A percentile compares a stretch with the other conserved stretches of the same genome.
Conservation (phyloP, 2,113 vertebrate species). For the Hippoglossus stenolepis region DNA sequence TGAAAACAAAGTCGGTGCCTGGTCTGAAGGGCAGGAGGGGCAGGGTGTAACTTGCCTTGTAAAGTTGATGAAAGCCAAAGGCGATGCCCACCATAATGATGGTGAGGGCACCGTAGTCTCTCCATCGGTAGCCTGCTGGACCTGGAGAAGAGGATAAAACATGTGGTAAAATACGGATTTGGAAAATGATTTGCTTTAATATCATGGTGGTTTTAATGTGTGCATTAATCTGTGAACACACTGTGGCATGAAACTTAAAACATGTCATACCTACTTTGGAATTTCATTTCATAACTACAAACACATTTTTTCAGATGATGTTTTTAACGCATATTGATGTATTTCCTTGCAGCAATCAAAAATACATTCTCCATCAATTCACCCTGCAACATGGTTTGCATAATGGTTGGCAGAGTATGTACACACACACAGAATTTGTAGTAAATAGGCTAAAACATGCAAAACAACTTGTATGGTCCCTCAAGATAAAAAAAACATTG, state of each 20-base stretch:
- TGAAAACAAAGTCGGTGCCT: constrained; percentile 28
- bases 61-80: constrained; percentile 96
- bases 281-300: not conserved
- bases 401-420: not conserved
- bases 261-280: not conserved
- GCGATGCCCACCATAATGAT: constrained; percentile 94
- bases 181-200: not conserved
- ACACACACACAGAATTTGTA: not conserved
- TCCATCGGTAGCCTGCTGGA: constrained; percentile 90
- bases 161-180: constrained; percentile 12
- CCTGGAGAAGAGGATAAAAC: constrained; percentile 70
- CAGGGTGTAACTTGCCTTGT: constrained; percentile 84
- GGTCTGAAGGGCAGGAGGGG: not conserved
- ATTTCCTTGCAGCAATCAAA: not conserved
- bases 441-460: not conserved
- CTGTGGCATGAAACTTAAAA: not conserved
- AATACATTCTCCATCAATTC: not conserved
- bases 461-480: not conserved
- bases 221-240: constrained; percentile 1
- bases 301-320: not conserved
- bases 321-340: not conserved
- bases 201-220: not conserved
- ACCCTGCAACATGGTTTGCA: not conserved
- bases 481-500: not conserved
- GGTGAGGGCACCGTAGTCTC: constrained; percentile 93